Evolutionary conservation across 2,888 invertebrate genomes (phyloP), one percentile per base, ranked within the genome.

Genomic region (Habrosyne pyritoides): DNA sequence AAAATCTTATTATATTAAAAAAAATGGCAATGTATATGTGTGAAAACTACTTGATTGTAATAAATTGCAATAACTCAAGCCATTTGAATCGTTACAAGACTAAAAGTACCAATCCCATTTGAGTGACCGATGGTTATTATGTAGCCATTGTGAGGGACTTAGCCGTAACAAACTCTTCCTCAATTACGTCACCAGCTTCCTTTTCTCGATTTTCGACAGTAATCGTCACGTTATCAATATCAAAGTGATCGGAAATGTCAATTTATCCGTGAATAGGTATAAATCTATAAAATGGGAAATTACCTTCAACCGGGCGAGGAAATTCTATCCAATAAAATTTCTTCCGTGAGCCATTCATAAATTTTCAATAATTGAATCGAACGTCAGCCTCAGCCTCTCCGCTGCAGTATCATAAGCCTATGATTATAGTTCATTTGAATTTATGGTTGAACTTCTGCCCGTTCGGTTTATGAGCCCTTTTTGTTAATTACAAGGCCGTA

Each of bases 331-430:
- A 83, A 85, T 88, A 85, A 85, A 87, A 86, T 83, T 83, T 81
- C 81, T 83, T 83, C 79, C 73, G 75, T 71, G 79, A 81, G 69
- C 79, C 82, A 80, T 86, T 87, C 83, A 85, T 88, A 88, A 89
- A 87, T 87, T 88, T 74, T 83, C 83, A 73, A 85, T 89, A 88
- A 88, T 88, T 87, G 87, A 87, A 86, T 88, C 70, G 79, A 82
- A 83, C 79, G 86, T 82, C 86, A 81, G 77, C 67, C 66, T 79
- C 76, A 79, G 75, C 76, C 75, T 77, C 75, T 73, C 64, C 62
- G 74, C 69, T 79, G 81, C 79, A 76, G 79, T 84, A 80, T 83
- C 75, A 77, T 75, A 74, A 78, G 79, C 79, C 82, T 77, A 80
- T 76, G 79, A 83, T 80, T 85, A 81, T 76, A 79, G 77, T 80